Evolutionary conservation across 1,140 invertebrate species (phyloP), one percentile per base, ranked within the genome.

Genomic region (Diabrotica virgifera): DNA sequence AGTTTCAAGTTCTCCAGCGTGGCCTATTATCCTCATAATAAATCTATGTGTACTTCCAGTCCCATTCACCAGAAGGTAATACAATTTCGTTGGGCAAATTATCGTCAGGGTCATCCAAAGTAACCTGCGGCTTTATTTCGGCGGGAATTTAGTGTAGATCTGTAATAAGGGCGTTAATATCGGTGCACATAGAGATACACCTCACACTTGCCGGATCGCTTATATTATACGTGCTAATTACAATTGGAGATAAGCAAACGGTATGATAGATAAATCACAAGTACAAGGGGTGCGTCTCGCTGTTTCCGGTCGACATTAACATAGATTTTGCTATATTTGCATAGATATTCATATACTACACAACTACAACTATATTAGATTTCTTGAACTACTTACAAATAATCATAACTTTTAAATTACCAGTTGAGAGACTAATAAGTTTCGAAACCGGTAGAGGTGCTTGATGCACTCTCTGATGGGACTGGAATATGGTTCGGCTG

Each of bases 191-290:
- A n/a, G 12, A 12, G 9, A 51, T 51, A 10, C 9, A 51, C 12
- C 9, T 12, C 12, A 68, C 64, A 64, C 59, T 63, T 62, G 57
- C 60, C 62, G 52, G 68, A 54, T 57, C 64, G 68, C 67, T 66
- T 70, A 64, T 70, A 59, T 51, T 56, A 53, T 70, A 70, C 68
- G 68, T 70, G 68, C 65, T 70, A 70, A 70, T 70, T 70, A 67
- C 68, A 70, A 66, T 67, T 66, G 62, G 64, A 70, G 68, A 70
- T 70, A 70, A 70, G 68, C 68, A 58, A 66, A 59, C 51, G 52
- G 13, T 46, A 51, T 12, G 56, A 62, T 24, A 24, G 64, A 67
- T 70, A 64, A 66, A 70, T 66, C 68, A 64, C 64, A 69, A 68
- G 63, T 63, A 62, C 61, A 57, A 62, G 53, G 60, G 53, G 36